A percentile compares a stretch with the other conserved stretches of the same genome.
These are phyloP conservation scores for Abrostola triplasia DNA, from an alignment of 2,888 invertebrate genomes.

Conservation along the genomic window DNA sequence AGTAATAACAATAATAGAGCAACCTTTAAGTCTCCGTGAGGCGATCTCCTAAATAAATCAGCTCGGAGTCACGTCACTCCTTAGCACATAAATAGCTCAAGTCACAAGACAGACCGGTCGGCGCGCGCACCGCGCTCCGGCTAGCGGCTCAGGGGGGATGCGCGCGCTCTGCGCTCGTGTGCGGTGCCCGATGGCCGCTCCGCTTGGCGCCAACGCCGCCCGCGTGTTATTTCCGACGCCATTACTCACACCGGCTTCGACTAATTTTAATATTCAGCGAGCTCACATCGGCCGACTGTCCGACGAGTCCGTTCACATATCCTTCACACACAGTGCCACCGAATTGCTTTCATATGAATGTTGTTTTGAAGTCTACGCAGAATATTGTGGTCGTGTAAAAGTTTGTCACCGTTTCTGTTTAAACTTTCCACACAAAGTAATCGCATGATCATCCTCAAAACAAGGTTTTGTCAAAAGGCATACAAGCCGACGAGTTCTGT, in stretches of 20 bases:
- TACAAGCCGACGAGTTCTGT: constrained; percentile 59
- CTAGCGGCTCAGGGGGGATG: constrained; percentile 54
- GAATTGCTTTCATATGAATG: constrained; percentile 44
- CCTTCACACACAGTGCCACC: constrained; percentile 45
- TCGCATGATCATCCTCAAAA: constrained; percentile 49
- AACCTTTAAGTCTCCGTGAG: constrained; percentile 65
- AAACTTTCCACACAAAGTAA: constrained; percentile 40
- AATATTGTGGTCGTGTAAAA: constrained; percentile 39
- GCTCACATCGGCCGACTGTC: constrained; percentile 77
- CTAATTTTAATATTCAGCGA: constrained; percentile 86
- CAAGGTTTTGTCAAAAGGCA: constrained; percentile 53
- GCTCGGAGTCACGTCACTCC: constrained; percentile 67
- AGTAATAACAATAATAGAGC: constrained; percentile 58
- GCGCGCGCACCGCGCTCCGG: constrained; percentile 58
- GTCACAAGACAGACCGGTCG: constrained; percentile 86
- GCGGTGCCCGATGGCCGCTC: constrained; percentile 69
- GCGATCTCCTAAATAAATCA: constrained; percentile 74
- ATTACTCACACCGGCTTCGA: constrained; percentile 85
- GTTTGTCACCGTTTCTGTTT: constrained; percentile 14
- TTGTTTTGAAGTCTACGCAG: constrained; percentile 45
- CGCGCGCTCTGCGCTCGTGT: constrained; percentile 47
- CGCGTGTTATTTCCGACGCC: constrained; percentile 86
- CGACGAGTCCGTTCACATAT: constrained; percentile 64
- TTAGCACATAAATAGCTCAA: constrained; percentile 76
- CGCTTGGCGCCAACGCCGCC: constrained; percentile 85